These are phyloP conservation scores for Diarsia mendica DNA, from an alignment of 2,888 invertebrate species.

Conservation along the genomic window DNA sequence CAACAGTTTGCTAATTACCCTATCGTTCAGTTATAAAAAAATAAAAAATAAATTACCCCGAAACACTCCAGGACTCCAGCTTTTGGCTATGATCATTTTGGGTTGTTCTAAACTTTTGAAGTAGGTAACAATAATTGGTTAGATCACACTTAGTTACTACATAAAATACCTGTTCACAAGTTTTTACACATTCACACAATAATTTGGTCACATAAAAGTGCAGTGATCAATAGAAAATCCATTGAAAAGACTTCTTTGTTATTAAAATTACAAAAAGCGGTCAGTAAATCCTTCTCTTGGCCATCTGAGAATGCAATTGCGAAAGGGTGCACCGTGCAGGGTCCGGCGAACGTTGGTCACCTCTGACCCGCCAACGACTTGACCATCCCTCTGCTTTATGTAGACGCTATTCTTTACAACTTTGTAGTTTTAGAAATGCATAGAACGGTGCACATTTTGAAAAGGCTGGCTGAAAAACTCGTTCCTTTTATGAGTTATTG, in stretches of 20 bases:
- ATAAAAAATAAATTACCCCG: too few relatives aligned
- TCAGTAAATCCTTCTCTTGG: slow-evolving; percentile 53
- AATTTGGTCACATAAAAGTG: slow-evolving; percentile 15
- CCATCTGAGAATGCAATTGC: slow-evolving; percentile 73
- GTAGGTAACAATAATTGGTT: background rate
- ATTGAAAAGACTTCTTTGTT: slow-evolving; percentile 56
- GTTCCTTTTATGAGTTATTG: background rate
- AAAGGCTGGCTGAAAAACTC: background rate
- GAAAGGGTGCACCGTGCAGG: slow-evolving; percentile 78
- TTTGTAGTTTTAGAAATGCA: slow-evolving; percentile 59
- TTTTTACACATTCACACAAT: slow-evolving; percentile 3
- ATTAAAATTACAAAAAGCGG: slow-evolving; percentile 65
- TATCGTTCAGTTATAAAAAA: background rate
- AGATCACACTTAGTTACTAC: background rate
- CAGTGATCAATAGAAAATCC: slow-evolving; percentile 44
- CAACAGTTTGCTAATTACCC: background rate
- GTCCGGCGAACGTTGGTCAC: slow-evolving; percentile 83
- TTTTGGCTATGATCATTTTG: background rate
- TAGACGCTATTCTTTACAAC: slow-evolving; percentile 56
- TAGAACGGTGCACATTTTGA: slow-evolving; percentile 34
- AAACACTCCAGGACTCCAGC: too few relatives aligned
- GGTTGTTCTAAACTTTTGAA: background rate
- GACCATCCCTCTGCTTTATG: slow-evolving; percentile 46
- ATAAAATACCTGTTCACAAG: background rate
- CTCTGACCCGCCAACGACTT: slow-evolving; percentile 85